Base-by-base conservation (phyloP, 2,797 vertebrate species). In the Pseudochirops corinnae region DNA sequence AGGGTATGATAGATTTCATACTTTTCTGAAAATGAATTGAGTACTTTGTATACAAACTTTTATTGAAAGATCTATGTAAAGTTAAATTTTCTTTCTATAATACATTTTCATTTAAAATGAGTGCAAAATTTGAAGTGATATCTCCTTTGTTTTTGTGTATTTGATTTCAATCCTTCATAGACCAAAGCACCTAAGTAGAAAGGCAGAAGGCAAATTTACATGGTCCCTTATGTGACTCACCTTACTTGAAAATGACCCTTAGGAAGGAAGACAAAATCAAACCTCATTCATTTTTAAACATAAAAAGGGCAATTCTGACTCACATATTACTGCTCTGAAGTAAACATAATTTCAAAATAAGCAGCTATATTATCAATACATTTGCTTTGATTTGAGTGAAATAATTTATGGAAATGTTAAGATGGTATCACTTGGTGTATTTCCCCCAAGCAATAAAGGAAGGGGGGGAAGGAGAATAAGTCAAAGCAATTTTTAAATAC, bases 341-440 rank as follows among this genome's bases (percentile, higher is more conserved):
- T 62, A 33, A 62, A 60, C 28, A 12, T 12, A 46, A 55, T 52
- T 67, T 58, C 11, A 87, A 21, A 33, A 7, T 33, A 92, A 55
- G 6, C 67, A 92, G 33, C 33, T 56, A 16, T 56, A 91, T 96
- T 94, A 56, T 31, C 0, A 95, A 94, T 90, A 10, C 2, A 62
- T 92, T 96, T 96, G 55, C 46, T 60, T 91, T 97, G 26, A 87
- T 94, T 94, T 91, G 33, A 1, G 82, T 91, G 16, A 39, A 96
- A 21, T 39, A 92, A 2, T 93, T 21, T 31, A 94, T 93, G 67
- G 24, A 95, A 90, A 55, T 92, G 2, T 56, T 92, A 90, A 93
- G 95, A 62, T 91, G 0, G 50, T 95, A 26, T 96, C 57, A 24
- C 57, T 55, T 55, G 53, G 53, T 55, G 53, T 57, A 0, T 57